Evolutionary conservation across 1,140 invertebrate genomes (phyloP).

Genomic region (Philotrypesis tridentata): DNA sequence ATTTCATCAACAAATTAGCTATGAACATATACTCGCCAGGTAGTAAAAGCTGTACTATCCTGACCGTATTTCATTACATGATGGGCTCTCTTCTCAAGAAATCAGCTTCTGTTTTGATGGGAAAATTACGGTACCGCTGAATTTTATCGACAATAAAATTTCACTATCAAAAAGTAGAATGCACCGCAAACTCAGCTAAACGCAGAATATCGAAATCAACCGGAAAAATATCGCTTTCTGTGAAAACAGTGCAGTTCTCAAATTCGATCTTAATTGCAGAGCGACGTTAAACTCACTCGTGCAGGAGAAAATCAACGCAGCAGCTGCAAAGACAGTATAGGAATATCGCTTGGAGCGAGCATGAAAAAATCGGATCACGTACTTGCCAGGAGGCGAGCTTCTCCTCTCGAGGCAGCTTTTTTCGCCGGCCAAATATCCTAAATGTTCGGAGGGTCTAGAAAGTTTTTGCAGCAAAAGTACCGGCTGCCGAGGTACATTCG

Average conservation of each 20-base stretch:
- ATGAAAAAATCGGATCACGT: slow-evolving; percentile 22
- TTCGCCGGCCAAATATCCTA: neutral
- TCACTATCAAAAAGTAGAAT: neutral
- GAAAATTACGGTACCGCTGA: neutral
- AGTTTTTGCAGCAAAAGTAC: neutral
- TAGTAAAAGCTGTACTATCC: neutral
- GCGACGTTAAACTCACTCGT: neutral
- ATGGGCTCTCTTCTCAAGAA: neutral
- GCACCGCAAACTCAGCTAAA: too few relatives aligned
- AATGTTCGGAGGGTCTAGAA: neutral
- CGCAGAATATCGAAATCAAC: too few relatives aligned
- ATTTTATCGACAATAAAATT: neutral
- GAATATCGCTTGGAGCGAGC: neutral
- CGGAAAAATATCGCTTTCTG: too few relatives aligned
- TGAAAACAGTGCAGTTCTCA: neutral
- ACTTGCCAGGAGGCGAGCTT: neutral
- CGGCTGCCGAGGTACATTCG: neutral
- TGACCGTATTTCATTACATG: neutral
- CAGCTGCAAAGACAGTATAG: neutral
- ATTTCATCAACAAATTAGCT: neutral
- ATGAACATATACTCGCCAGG: too few relatives aligned
- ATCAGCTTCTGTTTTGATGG: neutral
- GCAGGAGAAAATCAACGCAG: neutral
- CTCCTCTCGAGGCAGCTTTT: too few relatives aligned
- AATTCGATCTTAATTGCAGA: slow-evolving; percentile 12